phyloP scores from a whole-genome alignment of 2,113 vertebrate genomes.

The Cololabis saira region DNA sequence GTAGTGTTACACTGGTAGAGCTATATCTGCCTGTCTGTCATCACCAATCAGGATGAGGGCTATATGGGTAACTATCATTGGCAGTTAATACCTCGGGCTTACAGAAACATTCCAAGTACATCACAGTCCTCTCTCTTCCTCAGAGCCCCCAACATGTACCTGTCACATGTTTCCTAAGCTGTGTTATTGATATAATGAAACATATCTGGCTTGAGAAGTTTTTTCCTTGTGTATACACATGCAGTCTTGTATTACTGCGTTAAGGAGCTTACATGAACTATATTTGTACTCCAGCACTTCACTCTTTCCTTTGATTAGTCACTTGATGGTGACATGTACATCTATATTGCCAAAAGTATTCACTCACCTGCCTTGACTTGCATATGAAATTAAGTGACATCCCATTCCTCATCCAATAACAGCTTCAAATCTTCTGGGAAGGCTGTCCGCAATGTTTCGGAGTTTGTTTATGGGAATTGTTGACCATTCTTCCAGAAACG shows the following conservation, averaged over 20 bases:
- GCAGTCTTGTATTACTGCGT: constrained; percentile 19
- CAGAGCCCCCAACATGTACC: constrained; percentile 37
- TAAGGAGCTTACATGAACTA: constrained; percentile 30
- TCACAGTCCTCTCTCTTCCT: constrained; percentile 48
- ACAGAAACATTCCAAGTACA: constrained; percentile 49
- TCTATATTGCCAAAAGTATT: too few species aligned
- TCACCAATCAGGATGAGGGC: constrained; percentile 71
- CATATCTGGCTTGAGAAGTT: constrained; percentile 37
- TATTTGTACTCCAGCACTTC: constrained; percentile 15
- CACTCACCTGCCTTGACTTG: too few species aligned
- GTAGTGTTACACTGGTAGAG: constrained; percentile 66
- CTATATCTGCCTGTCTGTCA: constrained; percentile 77
- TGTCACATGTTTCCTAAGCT: constrained; percentile 19
- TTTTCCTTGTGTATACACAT: constrained; percentile 24
- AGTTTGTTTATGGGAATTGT: too few species aligned
- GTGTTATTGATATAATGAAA: constrained; percentile 48
- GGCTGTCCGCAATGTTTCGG: too few species aligned
- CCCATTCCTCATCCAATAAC: too few species aligned
- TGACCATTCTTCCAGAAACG: too few species aligned
- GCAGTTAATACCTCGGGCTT: constrained; percentile 66
- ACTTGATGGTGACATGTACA: constrained; percentile 12
- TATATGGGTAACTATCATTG: constrained; percentile 70
- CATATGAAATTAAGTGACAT: too few species aligned
- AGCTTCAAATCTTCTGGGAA: too few species aligned
- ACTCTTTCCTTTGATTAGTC: constrained; percentile 32